Percentiles rank a stretch among this genome's conserved stretches.
Evolutionary conservation across 2,888 invertebrate species (phyloP).

Genomic region (Diplazon laetatorius): DNA sequence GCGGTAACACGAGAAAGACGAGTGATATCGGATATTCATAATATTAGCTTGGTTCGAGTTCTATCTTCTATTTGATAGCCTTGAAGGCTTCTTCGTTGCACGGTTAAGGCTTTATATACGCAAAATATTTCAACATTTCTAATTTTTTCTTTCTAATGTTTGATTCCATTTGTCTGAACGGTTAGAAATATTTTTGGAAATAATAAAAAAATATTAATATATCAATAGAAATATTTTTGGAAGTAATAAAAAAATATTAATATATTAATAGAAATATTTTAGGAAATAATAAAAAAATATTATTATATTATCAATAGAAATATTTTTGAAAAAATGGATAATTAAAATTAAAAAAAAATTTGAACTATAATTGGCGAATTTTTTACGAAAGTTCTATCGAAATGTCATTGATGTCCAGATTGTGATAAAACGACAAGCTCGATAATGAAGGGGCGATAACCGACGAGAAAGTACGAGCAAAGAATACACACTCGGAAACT

Average conservation of each 20-base stretch:
- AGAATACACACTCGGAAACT: neutral
- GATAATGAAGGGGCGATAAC: neutral
- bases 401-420: neutral
- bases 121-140: no score
- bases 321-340: no score
- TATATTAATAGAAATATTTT: neutral
- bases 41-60: constrained; percentile 1
- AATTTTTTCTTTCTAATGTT: no score
- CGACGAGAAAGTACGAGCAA: neutral
- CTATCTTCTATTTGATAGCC: constrained; percentile 18
- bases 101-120: no score
- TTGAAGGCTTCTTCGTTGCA: constrained; percentile 6
- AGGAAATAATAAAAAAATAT: no score
- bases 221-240: neutral
- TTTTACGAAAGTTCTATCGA: neutral
- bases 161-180: no score
- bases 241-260: neutral
- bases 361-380: neutral
- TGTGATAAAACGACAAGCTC: neutral
- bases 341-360: neutral
- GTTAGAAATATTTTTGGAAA: neutral
- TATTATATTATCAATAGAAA: no score
- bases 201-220: neutral
- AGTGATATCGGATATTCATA: constrained; percentile 20
- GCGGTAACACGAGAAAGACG: constrained; percentile 25